Evolutionary conservation across 2,797 vertebrate species (phyloP).

Genomic region (Fistularia tabacaria): DNA sequence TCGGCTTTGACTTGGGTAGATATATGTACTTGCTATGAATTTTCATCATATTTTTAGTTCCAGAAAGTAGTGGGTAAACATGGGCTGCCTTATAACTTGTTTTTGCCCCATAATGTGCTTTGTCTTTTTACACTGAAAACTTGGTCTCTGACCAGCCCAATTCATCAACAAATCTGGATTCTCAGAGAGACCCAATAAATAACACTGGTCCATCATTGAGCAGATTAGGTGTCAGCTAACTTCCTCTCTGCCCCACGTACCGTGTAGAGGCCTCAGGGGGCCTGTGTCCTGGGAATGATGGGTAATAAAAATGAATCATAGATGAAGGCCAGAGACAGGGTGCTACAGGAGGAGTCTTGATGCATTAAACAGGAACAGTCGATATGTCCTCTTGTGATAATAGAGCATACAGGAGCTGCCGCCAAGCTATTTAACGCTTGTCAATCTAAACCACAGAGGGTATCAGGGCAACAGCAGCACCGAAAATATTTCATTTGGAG

Average conservation of each 20-base stretch:
- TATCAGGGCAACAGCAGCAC: slow-evolving; percentile 35
- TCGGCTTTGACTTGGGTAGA: slow-evolving; percentile 37
- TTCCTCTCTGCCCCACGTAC: slow-evolving; percentile 70
- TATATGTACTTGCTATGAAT: slow-evolving; percentile 34
- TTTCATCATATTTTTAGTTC: slow-evolving; percentile 47
- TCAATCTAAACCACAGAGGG: slow-evolving; percentile 62
- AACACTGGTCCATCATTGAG: slow-evolving; percentile 64
- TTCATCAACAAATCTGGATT: slow-evolving; percentile 58
- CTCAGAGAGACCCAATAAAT: slow-evolving; percentile 66
- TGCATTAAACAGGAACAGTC: slow-evolving; percentile 79
- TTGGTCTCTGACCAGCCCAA: slow-evolving; percentile 38
- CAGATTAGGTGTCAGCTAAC: slow-evolving; percentile 78
- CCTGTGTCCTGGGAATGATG: slow-evolving; percentile 73
- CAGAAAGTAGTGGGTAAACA: slow-evolving; percentile 31
- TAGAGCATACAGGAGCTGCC: slow-evolving; percentile 73
- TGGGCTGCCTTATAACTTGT: slow-evolving; percentile 40
- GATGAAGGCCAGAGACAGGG: slow-evolving; percentile 78
- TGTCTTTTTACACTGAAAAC: slow-evolving; percentile 52
- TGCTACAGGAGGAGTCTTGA: slow-evolving; percentile 75
- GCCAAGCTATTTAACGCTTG: slow-evolving; percentile 78
- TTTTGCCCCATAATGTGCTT: slow-evolving; percentile 52
- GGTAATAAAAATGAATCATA: slow-evolving; percentile 84
- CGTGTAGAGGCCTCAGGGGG: slow-evolving; percentile 67
- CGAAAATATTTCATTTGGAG: slow-evolving; percentile 45
- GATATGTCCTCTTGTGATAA: slow-evolving; percentile 80